These are phyloP conservation scores for Emmelina monodactyla DNA, from an alignment of 2,888 invertebrate species.

Conservation along the genomic window DNA sequence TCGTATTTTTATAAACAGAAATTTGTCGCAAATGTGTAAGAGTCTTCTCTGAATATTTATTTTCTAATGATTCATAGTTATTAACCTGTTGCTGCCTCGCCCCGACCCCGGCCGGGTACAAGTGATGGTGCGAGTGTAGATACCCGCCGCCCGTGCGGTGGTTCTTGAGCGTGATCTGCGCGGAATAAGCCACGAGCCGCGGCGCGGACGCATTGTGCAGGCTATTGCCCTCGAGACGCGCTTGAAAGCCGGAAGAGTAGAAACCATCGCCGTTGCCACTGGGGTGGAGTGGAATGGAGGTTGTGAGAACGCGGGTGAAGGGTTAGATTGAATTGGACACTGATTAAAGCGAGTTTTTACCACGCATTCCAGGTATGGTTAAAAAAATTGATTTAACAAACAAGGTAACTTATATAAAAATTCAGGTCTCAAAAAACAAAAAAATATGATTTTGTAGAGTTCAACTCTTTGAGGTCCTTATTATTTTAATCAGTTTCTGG, in stretches of 20 bases:
- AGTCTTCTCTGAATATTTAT: too few relatives aligned
- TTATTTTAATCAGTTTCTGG: too few relatives aligned
- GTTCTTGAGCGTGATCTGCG: conserved; percentile 89
- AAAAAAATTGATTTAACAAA: too few relatives aligned
- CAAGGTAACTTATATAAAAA: too few relatives aligned
- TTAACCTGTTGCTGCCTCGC: conserved; percentile 90
- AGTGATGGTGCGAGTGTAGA: conserved; percentile 93
- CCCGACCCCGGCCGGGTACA: conserved; percentile 91
- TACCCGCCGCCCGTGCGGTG: conserved; percentile 95
- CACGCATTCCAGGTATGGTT: too few relatives aligned
- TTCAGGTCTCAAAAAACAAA: too few relatives aligned
- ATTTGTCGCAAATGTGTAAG: too few relatives aligned
- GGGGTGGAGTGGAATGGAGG: too few relatives aligned
- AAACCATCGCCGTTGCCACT: conserved; percentile 97
- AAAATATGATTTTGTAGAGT: too few relatives aligned
- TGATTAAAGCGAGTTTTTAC: too few relatives aligned
- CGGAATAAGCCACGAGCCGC: conserved; percentile 86
- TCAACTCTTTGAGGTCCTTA: too few relatives aligned
- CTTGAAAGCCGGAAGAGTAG: conserved; percentile 96
- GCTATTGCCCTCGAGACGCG: conserved; percentile 89
- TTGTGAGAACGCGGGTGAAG: neutral
- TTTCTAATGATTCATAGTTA: neutral
- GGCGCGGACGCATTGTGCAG: conserved; percentile 94
- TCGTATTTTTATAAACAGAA: neutral
- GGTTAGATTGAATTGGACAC: too few relatives aligned